A percentile compares a stretch with the other conserved stretches of the same genome.
Conservation (phyloP, 2,888 invertebrate species). For the Azorinus chamasolen region DNA sequence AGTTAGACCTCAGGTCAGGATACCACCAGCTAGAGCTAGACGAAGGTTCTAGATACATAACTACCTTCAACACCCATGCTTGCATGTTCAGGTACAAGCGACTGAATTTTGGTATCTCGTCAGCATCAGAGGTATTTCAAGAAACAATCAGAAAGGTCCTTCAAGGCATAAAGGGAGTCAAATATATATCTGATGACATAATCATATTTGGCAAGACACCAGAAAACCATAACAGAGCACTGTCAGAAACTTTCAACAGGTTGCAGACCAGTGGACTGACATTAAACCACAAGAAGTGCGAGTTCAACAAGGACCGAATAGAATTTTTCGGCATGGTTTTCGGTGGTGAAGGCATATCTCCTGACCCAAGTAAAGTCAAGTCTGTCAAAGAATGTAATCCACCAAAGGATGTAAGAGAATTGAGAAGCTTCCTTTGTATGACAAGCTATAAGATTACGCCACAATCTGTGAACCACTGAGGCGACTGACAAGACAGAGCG, state of each 20-base stretch:
- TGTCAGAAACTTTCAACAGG: no score
- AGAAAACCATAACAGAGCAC: no score
- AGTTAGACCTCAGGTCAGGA: constrained; percentile 5
- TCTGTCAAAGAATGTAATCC: constrained; percentile 14
- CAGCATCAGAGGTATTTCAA: constrained; percentile 46
- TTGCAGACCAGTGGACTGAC: no score
- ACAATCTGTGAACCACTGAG: no score
- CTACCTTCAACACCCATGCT: constrained; percentile 58
- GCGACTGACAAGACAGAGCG: background rate
- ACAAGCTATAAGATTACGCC: no score
- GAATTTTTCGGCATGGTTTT: constrained; percentile 53
- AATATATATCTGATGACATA: constrained; percentile 14
- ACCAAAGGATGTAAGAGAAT: constrained; percentile 27
- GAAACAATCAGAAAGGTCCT: background rate
- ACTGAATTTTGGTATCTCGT: constrained; percentile 61
- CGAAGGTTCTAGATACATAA: constrained; percentile 1
- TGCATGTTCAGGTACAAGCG: constrained; percentile 60
- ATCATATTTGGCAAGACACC: no score
- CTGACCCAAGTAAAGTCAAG: constrained; percentile 29
- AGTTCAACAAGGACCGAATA: no score
- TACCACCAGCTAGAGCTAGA: constrained; percentile 8
- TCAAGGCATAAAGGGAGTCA: background rate
- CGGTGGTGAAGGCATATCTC: constrained; percentile 27
- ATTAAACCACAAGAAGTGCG: constrained; percentile 36
- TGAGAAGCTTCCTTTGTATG: no score